Conservation (phyloP, 2,797 vertebrate genomes). For the Cheirogaleus major region DNA sequence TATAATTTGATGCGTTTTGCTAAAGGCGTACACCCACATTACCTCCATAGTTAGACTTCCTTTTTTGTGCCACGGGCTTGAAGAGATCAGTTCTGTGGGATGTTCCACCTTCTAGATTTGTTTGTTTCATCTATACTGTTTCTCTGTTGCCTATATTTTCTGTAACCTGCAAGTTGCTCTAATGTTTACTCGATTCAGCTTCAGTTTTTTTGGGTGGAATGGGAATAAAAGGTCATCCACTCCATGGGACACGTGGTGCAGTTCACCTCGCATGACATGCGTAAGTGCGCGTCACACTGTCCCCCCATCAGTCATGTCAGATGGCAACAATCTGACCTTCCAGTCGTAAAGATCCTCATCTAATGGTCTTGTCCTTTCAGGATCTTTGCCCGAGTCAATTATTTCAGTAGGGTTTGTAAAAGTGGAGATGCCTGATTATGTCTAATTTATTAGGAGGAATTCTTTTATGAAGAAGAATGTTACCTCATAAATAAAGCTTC, state of each 20-base stretch:
- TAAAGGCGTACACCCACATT: not conserved
- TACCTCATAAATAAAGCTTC: not conserved
- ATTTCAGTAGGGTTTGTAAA: not conserved
- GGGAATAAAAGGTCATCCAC: not conserved
- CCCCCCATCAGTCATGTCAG: not conserved
- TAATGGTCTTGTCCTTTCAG: not conserved
- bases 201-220: not conserved
- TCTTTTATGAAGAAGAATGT: slow-evolving; percentile 17
- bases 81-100: not conserved
- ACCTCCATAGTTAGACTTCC: not conserved
- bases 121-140: not conserved
- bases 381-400: not conserved
- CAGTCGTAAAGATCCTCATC: not conserved
- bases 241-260: not conserved
- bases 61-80: not conserved
- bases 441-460: not conserved
- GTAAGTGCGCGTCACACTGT: accelerated
- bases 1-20: not conserved
- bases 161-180: not conserved
- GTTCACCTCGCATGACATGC: not conserved
- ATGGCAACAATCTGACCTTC: not conserved
- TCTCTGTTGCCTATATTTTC: not conserved
- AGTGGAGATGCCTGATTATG: not conserved
- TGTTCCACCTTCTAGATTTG: not conserved
- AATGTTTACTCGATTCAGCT: not conserved